Percentiles rank a stretch among this genome's conserved stretches.
Conservation (phyloP, 2,113 vertebrate genomes). For the Condylura cristata region DNA sequence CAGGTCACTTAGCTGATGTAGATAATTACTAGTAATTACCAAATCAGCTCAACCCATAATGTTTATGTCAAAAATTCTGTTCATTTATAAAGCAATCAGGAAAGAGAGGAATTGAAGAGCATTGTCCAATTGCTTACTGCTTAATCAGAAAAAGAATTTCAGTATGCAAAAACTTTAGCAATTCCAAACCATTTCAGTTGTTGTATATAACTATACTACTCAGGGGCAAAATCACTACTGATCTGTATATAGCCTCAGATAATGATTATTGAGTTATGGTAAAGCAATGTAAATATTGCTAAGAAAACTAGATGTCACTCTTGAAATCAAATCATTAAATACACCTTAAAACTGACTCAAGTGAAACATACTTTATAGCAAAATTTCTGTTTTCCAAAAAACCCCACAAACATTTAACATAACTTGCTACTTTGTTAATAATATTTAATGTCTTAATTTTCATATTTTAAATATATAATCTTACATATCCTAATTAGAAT, state of each 20-base stretch:
- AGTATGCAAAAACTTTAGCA: neutral
- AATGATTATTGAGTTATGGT: neutral
- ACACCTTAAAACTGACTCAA: neutral
- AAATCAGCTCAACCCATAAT: neutral
- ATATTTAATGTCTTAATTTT: neutral
- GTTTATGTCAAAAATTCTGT: neutral
- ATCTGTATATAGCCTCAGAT: neutral
- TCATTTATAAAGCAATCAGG: neutral
- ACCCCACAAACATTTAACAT: neutral
- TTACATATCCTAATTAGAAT: neutral
- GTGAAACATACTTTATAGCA: neutral
- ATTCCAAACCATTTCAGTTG: neutral
- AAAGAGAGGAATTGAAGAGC: neutral
- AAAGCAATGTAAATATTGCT: neutral
- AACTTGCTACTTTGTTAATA: neutral
- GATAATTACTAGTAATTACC: neutral
- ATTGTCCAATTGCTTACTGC: neutral
- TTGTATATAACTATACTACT: neutral
- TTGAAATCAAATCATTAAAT: constrained; percentile 2
- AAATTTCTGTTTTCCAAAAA: neutral
- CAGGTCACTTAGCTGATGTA: neutral
- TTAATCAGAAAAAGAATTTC: neutral
- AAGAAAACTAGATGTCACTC: neutral
- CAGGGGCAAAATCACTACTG: neutral
- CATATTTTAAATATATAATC: neutral